Conservation (phyloP, 1,140 invertebrate species). For the Drosophila elegans region DNA sequence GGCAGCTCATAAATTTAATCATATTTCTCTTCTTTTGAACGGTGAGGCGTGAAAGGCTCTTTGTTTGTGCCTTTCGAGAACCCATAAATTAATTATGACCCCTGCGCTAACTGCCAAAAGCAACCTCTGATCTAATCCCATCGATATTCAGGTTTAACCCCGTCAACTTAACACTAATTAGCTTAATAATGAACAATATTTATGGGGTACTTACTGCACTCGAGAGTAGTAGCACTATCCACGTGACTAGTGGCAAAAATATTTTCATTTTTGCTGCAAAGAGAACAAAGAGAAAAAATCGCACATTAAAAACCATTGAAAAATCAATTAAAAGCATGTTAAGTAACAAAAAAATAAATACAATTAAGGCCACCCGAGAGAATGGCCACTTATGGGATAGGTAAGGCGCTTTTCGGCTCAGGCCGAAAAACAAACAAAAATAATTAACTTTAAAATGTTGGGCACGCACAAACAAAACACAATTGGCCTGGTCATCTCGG, state of each 20-base stretch:
- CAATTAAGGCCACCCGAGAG: slow-evolving; percentile 22
- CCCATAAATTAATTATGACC: slow-evolving; percentile 78
- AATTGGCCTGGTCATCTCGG: slow-evolving; percentile 74
- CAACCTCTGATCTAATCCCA: slow-evolving; percentile 37
- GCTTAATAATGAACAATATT: background rate
- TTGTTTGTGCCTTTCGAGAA: slow-evolving; percentile 26
- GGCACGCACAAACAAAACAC: slow-evolving; percentile 58
- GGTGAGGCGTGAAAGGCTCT: slow-evolving; percentile 26
- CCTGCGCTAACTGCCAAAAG: slow-evolving; percentile 58
- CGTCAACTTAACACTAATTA: slow-evolving; percentile 27
- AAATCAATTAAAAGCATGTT: slow-evolving; percentile 60
- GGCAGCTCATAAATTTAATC: slow-evolving; percentile 71
- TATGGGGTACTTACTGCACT: slow-evolving; percentile 86
- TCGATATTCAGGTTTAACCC: slow-evolving; percentile 52
- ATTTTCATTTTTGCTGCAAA: slow-evolving; percentile 90
- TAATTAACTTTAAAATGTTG: slow-evolving; percentile 80
- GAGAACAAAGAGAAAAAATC: slow-evolving; percentile 57
- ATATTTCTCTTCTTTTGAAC: slow-evolving; percentile 45
- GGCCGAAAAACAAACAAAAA: slow-evolving; percentile 56
- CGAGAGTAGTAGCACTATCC: slow-evolving; percentile 88
- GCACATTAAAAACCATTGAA: slow-evolving; percentile 58
- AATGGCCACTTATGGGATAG: slow-evolving; percentile 22
- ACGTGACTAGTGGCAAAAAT: slow-evolving; percentile 90
- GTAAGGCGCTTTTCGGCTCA: slow-evolving; percentile 72
- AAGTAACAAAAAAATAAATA: slow-evolving; percentile 43